phyloP scores from a whole-genome alignment of 2,113 vertebrate species.

The Pterocles burchelli region DNA sequence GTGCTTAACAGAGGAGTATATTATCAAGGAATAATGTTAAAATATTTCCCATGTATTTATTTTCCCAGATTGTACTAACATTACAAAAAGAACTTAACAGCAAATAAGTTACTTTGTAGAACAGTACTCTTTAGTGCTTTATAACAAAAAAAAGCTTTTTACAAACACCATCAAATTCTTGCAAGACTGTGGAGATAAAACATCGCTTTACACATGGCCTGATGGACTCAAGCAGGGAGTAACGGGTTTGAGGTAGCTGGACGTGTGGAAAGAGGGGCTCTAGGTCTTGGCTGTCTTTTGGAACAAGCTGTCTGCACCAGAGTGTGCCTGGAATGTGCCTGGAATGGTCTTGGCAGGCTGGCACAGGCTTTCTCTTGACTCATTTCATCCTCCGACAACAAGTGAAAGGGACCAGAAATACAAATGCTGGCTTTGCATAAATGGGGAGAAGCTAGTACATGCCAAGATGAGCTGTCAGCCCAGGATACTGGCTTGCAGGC shows the following conservation, averaged over 20 bases:
- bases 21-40: not conserved
- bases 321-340: not conserved
- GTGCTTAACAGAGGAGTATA: not conserved
- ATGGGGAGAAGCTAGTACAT: not conserved
- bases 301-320: not conserved
- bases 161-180: not conserved
- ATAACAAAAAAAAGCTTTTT: not conserved
- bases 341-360: not conserved
- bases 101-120: not conserved
- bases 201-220: not conserved
- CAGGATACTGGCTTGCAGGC: not conserved
- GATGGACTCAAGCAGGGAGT: not conserved
- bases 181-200: not conserved
- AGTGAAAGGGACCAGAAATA: constrained; percentile 17
- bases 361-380: not conserved
- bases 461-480: not conserved
- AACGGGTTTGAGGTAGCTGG: not conserved
- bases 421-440: not conserved
- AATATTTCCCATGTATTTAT: not conserved
- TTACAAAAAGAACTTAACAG: not conserved
- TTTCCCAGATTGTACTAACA: not conserved
- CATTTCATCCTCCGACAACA: not conserved
- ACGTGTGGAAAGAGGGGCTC: not conserved
- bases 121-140: not conserved
- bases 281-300: not conserved